phyloP scores from a whole-genome alignment of 2,113 vertebrate genomes.

The Gorsachius goisagi region DNA sequence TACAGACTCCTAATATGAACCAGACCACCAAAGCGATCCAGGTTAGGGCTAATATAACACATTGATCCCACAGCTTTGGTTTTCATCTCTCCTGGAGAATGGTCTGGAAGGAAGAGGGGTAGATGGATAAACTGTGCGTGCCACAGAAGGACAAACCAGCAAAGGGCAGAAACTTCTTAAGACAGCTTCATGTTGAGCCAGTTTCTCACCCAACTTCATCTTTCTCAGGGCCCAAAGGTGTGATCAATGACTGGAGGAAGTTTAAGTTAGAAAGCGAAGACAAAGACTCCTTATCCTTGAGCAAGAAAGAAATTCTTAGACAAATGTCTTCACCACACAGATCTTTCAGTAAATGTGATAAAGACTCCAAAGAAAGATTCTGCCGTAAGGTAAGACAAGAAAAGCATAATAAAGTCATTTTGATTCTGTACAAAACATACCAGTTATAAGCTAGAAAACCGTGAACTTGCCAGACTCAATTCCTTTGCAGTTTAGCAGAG shows the following conservation, averaged over 20 bases:
- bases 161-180: neutral
- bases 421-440: neutral
- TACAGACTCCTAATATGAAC: neutral
- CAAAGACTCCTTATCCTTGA: constrained; percentile 77
- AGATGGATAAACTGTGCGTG: neutral
- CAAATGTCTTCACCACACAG: constrained; percentile 90
- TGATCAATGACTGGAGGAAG: constrained; percentile 96
- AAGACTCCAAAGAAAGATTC: constrained; percentile 75
- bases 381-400: constrained; percentile 86
- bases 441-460: neutral
- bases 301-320: constrained; percentile 90
- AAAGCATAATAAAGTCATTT: neutral
- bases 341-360: constrained; percentile 74
- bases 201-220: neutral
- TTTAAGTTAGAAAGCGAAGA: constrained; percentile 96
- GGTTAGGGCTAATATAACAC: neutral
- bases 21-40: neutral
- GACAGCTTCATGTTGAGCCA: neutral
- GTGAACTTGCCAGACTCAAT: neutral
- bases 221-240: constrained; percentile 91
- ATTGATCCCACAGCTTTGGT: neutral
- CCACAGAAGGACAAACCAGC: neutral
- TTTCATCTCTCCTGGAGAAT: neutral
- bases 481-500: neutral
- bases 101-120: neutral